These are phyloP conservation scores for Hypercompe scribonia DNA, from an alignment of 2,888 invertebrate species.

Conservation along the genomic window DNA sequence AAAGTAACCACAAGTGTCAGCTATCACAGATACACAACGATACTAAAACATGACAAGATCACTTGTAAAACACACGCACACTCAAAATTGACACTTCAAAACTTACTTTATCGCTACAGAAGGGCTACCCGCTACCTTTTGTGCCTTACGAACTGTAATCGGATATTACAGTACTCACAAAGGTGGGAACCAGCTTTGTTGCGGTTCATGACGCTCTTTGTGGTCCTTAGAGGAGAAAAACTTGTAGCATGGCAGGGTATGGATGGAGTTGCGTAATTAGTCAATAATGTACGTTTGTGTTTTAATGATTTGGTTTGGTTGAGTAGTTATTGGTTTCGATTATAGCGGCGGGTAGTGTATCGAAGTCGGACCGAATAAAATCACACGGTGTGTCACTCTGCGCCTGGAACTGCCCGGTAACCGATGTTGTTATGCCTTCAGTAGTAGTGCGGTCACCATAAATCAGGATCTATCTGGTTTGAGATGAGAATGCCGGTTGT, in stretches of 20 bases:
- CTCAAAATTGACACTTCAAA: constrained; percentile 8
- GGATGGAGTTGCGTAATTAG: not conserved
- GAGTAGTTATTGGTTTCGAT: too few relatives aligned
- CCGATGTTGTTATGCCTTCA: too few relatives aligned
- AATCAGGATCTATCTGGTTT: too few relatives aligned
- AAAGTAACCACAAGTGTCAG: not conserved
- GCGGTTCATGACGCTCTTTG: constrained; percentile 65
- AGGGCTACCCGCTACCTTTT: constrained; percentile 36
- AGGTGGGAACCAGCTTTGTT: constrained; percentile 73
- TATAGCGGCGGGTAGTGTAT: too few relatives aligned
- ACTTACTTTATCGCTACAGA: not conserved
- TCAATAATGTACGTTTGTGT: not conserved
- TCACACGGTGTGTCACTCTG: too few relatives aligned
- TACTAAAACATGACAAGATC: not conserved
- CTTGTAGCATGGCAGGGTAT: constrained; percentile 3
- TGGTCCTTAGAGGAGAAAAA: constrained; percentile 25
- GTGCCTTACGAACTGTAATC: constrained; percentile 61
- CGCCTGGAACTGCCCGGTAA: too few relatives aligned
- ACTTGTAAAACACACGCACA: not conserved
- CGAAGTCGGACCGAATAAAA: too few relatives aligned
- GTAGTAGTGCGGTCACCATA: too few relatives aligned
- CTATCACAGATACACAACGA: not conserved
- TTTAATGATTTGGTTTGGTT: not conserved
- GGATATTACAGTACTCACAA: constrained; percentile 72
- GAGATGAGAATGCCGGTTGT: too few relatives aligned